A percentile compares a stretch with the other conserved stretches of the same genome.
Evolutionary conservation across 2,113 vertebrate genomes (phyloP).

Genomic region (Epinephelus fuscoguttatus): DNA sequence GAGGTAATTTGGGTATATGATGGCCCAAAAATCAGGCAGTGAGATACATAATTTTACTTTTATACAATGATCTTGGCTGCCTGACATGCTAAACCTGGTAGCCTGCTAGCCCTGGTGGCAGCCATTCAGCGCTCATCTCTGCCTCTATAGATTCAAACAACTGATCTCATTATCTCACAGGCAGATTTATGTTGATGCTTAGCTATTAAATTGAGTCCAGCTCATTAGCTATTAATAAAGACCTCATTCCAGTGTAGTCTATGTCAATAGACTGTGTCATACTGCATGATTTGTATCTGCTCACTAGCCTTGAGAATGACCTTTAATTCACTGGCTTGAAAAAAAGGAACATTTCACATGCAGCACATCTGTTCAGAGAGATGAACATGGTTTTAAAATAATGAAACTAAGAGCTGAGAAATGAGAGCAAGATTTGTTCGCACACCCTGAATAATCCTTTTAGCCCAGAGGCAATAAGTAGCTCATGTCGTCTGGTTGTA

Average conservation of each 20-base stretch:
- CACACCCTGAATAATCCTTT: not conserved
- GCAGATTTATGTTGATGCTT: slow-evolving; percentile 39
- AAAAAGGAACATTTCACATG: not conserved
- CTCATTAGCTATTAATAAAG: slow-evolving; percentile 50
- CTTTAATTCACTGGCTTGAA: slow-evolving; percentile 18
- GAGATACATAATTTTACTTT: not conserved
- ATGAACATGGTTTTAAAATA: not conserved
- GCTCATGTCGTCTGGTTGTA: not conserved
- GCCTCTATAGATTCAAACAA: not conserved
- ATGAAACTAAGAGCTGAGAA: slow-evolving; percentile 17
- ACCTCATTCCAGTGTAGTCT: slow-evolving; percentile 17
- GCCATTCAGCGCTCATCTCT: not conserved
- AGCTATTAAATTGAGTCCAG: slow-evolving; percentile 25
- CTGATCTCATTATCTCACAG: slow-evolving; percentile 30
- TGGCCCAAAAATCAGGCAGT: not conserved
- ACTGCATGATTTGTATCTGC: not conserved
- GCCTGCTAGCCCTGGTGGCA: no score
- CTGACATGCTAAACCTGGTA: not conserved
- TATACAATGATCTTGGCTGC: not conserved
- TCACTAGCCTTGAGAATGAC: slow-evolving; percentile 6
- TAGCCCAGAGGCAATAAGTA: not conserved
- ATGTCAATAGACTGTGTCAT: not conserved
- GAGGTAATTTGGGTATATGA: not conserved
- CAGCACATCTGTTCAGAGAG: not conserved
- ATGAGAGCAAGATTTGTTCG: not conserved